Evolutionary conservation across 2,888 invertebrate species (phyloP).

Genomic region (Drosophila longiperda): DNA sequence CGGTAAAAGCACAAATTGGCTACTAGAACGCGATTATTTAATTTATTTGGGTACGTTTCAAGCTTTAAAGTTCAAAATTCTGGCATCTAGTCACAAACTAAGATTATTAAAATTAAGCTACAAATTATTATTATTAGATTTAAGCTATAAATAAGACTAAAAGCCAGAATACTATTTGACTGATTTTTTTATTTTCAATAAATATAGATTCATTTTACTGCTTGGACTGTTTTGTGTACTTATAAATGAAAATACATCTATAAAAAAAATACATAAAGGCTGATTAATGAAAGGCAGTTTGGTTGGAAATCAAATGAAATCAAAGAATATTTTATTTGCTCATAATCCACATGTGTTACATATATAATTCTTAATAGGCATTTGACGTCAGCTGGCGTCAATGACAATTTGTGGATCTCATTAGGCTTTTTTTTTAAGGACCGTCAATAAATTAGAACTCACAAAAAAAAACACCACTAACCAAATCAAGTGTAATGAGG

Average conservation of each 20-base stretch:
- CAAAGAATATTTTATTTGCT: neutral
- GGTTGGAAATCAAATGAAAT: neutral
- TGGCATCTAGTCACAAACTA: too few relatives aligned
- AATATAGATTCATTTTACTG: neutral
- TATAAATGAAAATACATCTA: neutral
- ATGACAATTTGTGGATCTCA: neutral
- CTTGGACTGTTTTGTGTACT: neutral
- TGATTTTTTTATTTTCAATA: neutral
- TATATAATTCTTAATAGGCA: neutral
- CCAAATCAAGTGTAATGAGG: neutral
- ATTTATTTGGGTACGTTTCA: neutral
- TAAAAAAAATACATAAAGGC: neutral
- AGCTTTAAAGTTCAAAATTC: neutral
- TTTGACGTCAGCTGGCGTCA: neutral
- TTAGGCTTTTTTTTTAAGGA: neutral
- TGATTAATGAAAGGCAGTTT: neutral
- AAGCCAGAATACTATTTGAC: accelerated
- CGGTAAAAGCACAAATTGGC: neutral
- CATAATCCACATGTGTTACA: neutral
- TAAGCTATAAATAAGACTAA: neutral
- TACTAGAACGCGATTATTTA: neutral
- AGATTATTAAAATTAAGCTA: neutral
- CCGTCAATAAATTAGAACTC: neutral
- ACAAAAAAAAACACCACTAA: neutral
- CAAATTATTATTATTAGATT: neutral